Percentiles rank a stretch among this genome's conserved stretches.
phyloP scores from a whole-genome alignment of 2,797 vertebrate species.

The Vireo griseus region DNA sequence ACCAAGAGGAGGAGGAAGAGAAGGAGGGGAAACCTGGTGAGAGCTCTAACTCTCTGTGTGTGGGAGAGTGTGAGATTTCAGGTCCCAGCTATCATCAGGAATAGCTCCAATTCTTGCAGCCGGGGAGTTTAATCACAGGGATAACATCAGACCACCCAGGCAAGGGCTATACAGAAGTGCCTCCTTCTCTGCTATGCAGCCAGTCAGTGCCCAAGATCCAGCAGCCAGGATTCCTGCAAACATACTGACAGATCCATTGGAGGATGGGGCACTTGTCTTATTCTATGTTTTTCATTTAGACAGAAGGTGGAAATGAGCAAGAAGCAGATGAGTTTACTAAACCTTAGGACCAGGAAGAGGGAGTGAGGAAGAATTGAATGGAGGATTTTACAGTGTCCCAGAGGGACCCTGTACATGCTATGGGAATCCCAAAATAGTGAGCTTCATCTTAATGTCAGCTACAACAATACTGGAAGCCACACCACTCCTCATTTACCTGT shows the following conservation, averaged over 20 bases:
- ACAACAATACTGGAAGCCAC: neutral
- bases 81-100: constrained; percentile 76
- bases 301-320: constrained; percentile 5
- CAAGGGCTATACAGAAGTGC: constrained; percentile 20
- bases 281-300: constrained; percentile 38
- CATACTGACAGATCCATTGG: constrained; percentile 12
- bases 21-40: constrained; percentile 26
- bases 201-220: constrained; percentile 33
- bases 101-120: constrained; percentile 64
- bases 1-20: constrained; percentile 67
- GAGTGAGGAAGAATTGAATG: neutral
- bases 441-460: neutral
- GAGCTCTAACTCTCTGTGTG: constrained; percentile 60
- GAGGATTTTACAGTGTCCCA: neutral
- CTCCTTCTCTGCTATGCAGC: constrained; percentile 27
- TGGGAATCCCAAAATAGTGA: neutral
- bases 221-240: constrained; percentile 55
- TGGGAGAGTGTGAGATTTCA: constrained; percentile 64
- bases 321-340: neutral
- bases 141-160: constrained; percentile 91
- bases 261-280: neutral
- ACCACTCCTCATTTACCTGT: neutral
- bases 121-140: constrained; percentile 67
- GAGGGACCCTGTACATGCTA: neutral
- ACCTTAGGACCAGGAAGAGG: neutral